Percentiles rank a stretch among this genome's conserved stretches.
phyloP scores from a whole-genome alignment of 30 jellyfish, hydroid and myxozoan species.

The Catostylus mosaicus region DNA sequence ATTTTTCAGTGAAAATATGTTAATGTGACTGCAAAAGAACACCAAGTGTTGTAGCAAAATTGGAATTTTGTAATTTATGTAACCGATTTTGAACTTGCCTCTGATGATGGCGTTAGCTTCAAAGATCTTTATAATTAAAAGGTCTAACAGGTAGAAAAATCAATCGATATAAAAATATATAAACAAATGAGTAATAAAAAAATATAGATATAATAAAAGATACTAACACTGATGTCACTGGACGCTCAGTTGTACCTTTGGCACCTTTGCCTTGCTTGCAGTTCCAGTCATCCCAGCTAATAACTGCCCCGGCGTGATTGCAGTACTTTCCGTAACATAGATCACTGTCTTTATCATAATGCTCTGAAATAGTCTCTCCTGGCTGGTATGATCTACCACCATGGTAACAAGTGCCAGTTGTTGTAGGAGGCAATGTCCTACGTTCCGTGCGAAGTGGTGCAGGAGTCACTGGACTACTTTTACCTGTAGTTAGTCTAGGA shows the following conservation, averaged over 20 bases:
- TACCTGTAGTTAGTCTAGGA: not conserved
- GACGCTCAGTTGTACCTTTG: not conserved
- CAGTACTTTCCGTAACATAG: constrained; percentile 50
- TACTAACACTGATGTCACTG: constrained; percentile 14
- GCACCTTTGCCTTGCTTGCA: constrained; percentile 7
- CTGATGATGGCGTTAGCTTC: too few relatives aligned
- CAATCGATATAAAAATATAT: not conserved
- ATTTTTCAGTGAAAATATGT: too few relatives aligned
- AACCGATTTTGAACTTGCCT: too few relatives aligned
- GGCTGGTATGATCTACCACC: constrained; percentile 10
- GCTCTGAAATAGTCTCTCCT: not conserved
- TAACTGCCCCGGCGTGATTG: not conserved
- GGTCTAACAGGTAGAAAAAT: too few relatives aligned
- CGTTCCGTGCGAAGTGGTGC: not conserved
- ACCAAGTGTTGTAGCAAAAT: too few relatives aligned
- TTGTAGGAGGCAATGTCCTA: not conserved
- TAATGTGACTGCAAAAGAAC: too few relatives aligned
- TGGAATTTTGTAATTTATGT: too few relatives aligned
- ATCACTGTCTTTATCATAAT: not conserved
- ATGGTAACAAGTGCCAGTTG: not conserved
- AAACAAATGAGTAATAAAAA: not conserved
- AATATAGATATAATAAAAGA: not conserved
- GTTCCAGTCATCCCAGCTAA: constrained; percentile 36
- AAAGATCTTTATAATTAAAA: too few relatives aligned
- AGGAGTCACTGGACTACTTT: not conserved